phyloP scores from a whole-genome alignment of 92 coral and sea anemone genomes.

The Phymanthus crucifer region DNA sequence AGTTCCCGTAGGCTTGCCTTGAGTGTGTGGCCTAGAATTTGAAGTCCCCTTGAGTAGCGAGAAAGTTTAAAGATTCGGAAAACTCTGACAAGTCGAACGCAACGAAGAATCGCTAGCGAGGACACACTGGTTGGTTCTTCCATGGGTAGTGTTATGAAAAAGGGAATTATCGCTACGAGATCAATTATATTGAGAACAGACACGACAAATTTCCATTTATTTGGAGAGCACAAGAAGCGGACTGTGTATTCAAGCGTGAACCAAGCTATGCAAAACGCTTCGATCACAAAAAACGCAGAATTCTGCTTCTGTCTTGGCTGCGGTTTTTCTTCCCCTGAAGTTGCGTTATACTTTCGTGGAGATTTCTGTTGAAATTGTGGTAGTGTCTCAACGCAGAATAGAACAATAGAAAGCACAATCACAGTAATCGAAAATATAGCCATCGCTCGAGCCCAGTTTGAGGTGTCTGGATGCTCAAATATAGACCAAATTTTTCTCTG shows the following conservation, averaged over 20 bases:
- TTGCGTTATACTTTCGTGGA: background rate
- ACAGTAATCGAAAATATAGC: conserved; percentile 83
- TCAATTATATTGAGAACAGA: conserved; percentile 92
- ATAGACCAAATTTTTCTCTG: conserved; percentile 85
- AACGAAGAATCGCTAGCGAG: conserved; percentile 85
- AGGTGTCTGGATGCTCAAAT: conserved; percentile 95
- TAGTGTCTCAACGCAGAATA: conserved; percentile 94
- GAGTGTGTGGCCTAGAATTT: conserved; percentile 96
- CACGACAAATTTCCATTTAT: conserved; percentile 85
- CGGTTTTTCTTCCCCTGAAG: conserved; percentile 12
- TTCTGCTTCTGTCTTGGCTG: conserved; percentile 34
- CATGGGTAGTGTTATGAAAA: conserved; percentile 82
- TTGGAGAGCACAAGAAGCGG: conserved; percentile 80
- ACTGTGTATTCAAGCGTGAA: conserved; percentile 83
- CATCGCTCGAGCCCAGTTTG: conserved; percentile 72
- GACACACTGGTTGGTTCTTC: conserved; percentile 79
- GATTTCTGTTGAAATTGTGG: conserved; percentile 77
- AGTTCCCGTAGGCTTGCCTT: conserved; percentile 93
- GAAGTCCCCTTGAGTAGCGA: conserved; percentile 95
- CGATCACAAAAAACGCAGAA: conserved; percentile 70
- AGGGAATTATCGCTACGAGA: conserved; percentile 86
- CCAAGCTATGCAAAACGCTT: conserved; percentile 91
- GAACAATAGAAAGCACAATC: conserved; percentile 81
- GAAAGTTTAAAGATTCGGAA: conserved; percentile 96
- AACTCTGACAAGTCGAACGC: conserved; percentile 88